Base-by-base conservation (phyloP, 2,888 invertebrate species). In the Drosophila vallismaia region DNA sequence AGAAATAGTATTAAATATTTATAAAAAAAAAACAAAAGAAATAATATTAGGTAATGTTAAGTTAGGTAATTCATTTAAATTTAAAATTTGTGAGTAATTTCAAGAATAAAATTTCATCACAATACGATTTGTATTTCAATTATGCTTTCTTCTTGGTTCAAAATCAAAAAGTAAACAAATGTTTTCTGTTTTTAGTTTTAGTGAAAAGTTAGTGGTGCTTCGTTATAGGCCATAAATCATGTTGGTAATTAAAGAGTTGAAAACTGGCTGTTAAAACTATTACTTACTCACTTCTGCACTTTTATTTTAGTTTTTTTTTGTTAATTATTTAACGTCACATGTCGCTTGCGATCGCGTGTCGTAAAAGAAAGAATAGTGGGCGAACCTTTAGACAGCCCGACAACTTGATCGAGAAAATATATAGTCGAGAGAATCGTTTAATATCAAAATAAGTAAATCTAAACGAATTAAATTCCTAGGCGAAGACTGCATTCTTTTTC, bases 381-480 rank as follows among this genome's bases (percentile, higher is more conserved):
- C 48, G 46, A 26, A 50, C 44, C 28, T 38, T n/a, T 48, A 46
- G 63, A 42, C 46, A 63, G 49, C 12, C 46, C 7, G 69, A 79
- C 79, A 75, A 66, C 62, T 79, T 76, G 79, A 79, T 82, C 67
- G 59, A 51, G 42, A 44, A 40, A 71, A 59, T 46, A 26, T 48
- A 56, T 46, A 54, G 44, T 42, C 48, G 38, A 55, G 60, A 63
- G 60, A 73, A 77, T 51, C 67, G 64, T 82, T 82, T 82, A 77
- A 74, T 77, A 79, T 76, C 24, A 73, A 82, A 82, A 63, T 55
- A 66, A 77, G 69, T 73, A 49, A 57, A 68, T 53, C 49, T 53
- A 58, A 74, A 64, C 72, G 74, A 85, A 82, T 79, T 24, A 80
- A 86, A 86, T 80, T 76, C 74, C 76, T 85, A 64, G 68, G 52